phyloP scores from a whole-genome alignment of 1,140 invertebrate genomes.

The silkworm (Bombyx mori) region DNA sequence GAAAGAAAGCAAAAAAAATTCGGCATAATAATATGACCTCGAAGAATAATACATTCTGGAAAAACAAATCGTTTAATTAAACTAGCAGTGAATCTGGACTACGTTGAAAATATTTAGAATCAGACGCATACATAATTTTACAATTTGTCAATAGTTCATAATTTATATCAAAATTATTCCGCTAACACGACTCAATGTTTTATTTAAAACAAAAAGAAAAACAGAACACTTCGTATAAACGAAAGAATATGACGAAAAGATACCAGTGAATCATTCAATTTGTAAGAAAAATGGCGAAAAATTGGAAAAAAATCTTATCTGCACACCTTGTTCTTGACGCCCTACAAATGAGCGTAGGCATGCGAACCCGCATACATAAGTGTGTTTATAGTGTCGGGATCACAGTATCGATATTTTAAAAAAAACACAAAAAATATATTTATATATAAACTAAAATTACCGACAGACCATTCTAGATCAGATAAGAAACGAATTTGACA shows the following conservation, averaged over 20 bases:
- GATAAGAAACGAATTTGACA: not conserved
- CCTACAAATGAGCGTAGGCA: constrained; percentile 21
- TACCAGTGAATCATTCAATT: constrained; percentile 5
- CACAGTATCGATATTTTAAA: not conserved
- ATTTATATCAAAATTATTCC: too few relatives aligned
- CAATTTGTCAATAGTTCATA: too few relatives aligned
- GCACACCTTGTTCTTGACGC: constrained; percentile 24
- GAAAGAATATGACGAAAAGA: too few relatives aligned
- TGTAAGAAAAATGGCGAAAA: constrained; percentile 7
- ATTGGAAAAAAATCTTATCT: constrained; percentile 26
- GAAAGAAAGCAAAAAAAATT: too few relatives aligned
- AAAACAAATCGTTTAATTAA: too few relatives aligned
- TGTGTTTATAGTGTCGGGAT: constrained; percentile 3
- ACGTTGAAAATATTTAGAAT: too few relatives aligned
- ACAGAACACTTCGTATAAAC: too few relatives aligned
- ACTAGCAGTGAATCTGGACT: too few relatives aligned
- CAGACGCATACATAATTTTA: too few relatives aligned
- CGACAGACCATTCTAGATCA: not conserved
- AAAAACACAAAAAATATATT: not conserved
- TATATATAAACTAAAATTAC: not conserved
- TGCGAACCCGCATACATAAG: constrained; percentile 17
- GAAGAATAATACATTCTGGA: too few relatives aligned
- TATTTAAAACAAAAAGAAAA: not conserved
- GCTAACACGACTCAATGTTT: not conserved
- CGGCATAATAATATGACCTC: too few relatives aligned